These are phyloP conservation scores for Drosophila orena DNA, from an alignment of 1,140 invertebrate genomes.

Conservation along the genomic window DNA sequence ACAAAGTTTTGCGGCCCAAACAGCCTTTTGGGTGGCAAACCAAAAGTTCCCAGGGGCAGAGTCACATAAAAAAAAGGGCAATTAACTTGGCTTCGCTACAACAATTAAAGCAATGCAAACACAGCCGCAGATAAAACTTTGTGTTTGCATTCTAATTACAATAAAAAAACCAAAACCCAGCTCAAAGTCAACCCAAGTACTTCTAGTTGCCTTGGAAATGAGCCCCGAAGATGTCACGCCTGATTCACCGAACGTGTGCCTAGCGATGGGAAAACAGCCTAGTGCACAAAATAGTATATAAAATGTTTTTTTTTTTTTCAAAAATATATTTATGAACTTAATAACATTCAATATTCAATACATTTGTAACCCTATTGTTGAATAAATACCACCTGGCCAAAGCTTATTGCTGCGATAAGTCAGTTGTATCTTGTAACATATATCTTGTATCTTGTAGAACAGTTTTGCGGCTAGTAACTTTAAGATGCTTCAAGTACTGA, in stretches of 20 bases:
- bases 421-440: no score
- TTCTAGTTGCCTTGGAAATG: slow-evolving; percentile 40
- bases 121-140: slow-evolving; percentile 30
- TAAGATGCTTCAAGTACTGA: no score
- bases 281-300: no score
- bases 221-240: slow-evolving; percentile 44
- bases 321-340: no score
- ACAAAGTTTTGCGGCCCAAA: slow-evolving; percentile 25
- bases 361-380: no score
- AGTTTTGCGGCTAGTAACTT: no score
- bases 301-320: no score
- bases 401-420: no score
- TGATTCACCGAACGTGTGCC: slow-evolving; percentile 30
- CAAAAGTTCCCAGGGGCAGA: slow-evolving; percentile 40
- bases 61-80: slow-evolving; percentile 36
- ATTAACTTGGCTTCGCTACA: slow-evolving; percentile 52
- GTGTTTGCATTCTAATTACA: slow-evolving; percentile 59
- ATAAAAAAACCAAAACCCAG: slow-evolving; percentile 29
- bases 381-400: no score
- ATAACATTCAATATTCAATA: no score
- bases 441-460: no score
- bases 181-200: slow-evolving; percentile 56
- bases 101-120: slow-evolving; percentile 45
- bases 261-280: slow-evolving; percentile 12
- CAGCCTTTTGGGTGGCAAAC: slow-evolving; percentile 51